Base-by-base conservation (phyloP, 2,113 vertebrate species). In the Onychostruthus taczanowskii region DNA sequence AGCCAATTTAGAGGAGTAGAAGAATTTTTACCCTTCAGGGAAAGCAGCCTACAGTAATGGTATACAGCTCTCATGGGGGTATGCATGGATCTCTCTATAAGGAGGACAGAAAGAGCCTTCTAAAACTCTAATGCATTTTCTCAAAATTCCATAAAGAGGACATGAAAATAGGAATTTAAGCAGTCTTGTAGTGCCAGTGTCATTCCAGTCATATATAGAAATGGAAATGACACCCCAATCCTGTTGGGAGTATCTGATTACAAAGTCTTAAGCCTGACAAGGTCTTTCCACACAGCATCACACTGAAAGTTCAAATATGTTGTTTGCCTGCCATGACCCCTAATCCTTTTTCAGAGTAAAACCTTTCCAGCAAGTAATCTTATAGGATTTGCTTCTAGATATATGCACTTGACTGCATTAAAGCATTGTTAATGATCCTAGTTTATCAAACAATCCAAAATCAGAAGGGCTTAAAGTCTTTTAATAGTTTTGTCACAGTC, bases 291-390 rank as follows among this genome's bases (percentile, higher is more conserved):
- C 23, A 43, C 30, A 72, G 62, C 53, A 64, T 62, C 62, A 56
- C 44, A 33, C 23, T 76, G 66, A 58, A 78, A 84, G 77, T 87
- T 91, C 69, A 89, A 58, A 24, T 50, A 91, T 37, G n/a, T 44
- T 92, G 39, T 31, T 94, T 78, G 63, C 66, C 81, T 93, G 44
- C 77, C 75, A 35, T 80, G 90, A 94, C n/a, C 84, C 31, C 46
- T 89, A 93, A 82, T 84, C 70, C 77, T 75, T 91, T 93, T 83
- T 87, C 94, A 93, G 74, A 82, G 77, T 56, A 91, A 94, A 94
- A 93, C 70, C 84, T 85, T 91, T 93, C 62, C 53, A 89, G 75
- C n/a, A 82, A 94, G 70, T 84, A 95, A 78, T 97, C 84, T 82
- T 84, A 61, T 2, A 79, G 87, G 66, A 82, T 94, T 91, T 89